Base-by-base conservation (phyloP, 1,140 invertebrate genomes). In the Neodiprion fabricii region DNA sequence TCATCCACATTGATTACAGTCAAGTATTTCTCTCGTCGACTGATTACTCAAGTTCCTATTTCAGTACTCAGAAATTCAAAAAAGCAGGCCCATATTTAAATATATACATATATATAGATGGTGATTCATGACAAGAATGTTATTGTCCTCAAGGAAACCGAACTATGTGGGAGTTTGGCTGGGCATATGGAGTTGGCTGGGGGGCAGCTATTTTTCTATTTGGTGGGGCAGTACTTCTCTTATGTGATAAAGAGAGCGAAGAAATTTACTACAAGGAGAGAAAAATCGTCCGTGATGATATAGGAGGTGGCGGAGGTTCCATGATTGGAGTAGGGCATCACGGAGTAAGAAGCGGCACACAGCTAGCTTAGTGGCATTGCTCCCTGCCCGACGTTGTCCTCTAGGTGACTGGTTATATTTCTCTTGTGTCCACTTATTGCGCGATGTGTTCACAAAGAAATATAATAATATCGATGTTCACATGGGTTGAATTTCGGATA, bases 251-350 rank as follows among this genome's bases (percentile, higher is more conserved):
- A 87, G 98, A 99, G 88, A 97, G 96, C 77, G 97, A 99, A 89
- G 97, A 99, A 88, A 96, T 99, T 82, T 98, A 99, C 89, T 99
- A 98, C 90, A 98, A 99, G 89, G 97, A 99, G 85, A 92, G 95
- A 80, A 96, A 96, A 91, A 95, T 96, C 77, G 92, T 94, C 74
- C 92, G 93, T 79, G 92, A 93, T 76, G 91, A 92, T 78, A 91
- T 93, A 81, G 90, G 91, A 84, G 87, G 89, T n/a, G 81, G 84
- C 1, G 82, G 80, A 78, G 78, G 48, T 72, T 77, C 74, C 74
- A 85, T 85, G 85, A 84, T 85, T 68, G 84, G 84, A 23, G 85
- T 86, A 72, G 83, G 84, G 74, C 85, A 86, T 79, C 85, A 84
- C 72, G 80, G 79, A 75, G 79, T 79, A 79, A 84, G 86, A 82